phyloP scores from a whole-genome alignment of 2,888 invertebrate genomes.

The Drosophila conformis region DNA sequence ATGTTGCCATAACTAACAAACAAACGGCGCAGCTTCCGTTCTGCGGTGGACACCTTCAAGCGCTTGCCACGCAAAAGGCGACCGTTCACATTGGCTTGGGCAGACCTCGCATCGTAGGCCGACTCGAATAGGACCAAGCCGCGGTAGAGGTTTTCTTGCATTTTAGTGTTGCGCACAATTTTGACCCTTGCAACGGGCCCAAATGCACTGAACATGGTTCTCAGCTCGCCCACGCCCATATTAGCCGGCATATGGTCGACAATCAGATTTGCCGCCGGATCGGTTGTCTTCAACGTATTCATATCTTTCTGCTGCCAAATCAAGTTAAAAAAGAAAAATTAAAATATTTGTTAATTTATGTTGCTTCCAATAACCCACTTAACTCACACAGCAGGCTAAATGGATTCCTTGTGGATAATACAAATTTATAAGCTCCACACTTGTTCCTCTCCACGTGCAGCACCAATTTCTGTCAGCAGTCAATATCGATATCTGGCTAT shows the following conservation, averaged over 20 bases:
- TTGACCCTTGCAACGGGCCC: constrained; percentile 10
- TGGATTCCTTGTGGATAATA: neutral
- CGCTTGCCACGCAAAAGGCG: constrained; percentile 32
- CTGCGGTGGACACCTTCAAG: constrained; percentile 34
- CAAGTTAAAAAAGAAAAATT: neutral
- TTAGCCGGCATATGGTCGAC: constrained; percentile 39
- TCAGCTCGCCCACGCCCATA: constrained; percentile 30
- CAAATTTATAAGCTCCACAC: neutral
- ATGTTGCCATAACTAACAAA: constrained; percentile 31
- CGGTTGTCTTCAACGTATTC: neutral
- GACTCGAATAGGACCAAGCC: constrained; percentile 33
- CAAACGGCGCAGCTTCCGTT: neutral
- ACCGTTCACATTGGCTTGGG: constrained; percentile 11
- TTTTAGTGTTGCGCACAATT: neutral
- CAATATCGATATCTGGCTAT: neutral
- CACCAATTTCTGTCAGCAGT: neutral
- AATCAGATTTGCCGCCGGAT: constrained; percentile 17
- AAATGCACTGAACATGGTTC: neutral
- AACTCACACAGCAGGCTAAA: neutral
- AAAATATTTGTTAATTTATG: neutral
- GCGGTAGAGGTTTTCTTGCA: constrained; percentile 15
- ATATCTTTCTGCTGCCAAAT: neutral
- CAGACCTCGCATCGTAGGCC: constrained; percentile 4
- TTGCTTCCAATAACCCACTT: neutral
- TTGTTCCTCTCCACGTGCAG: neutral